Evolutionary conservation across 2,113 vertebrate genomes (phyloP).

Genomic region (Echinops telfairi): DNA sequence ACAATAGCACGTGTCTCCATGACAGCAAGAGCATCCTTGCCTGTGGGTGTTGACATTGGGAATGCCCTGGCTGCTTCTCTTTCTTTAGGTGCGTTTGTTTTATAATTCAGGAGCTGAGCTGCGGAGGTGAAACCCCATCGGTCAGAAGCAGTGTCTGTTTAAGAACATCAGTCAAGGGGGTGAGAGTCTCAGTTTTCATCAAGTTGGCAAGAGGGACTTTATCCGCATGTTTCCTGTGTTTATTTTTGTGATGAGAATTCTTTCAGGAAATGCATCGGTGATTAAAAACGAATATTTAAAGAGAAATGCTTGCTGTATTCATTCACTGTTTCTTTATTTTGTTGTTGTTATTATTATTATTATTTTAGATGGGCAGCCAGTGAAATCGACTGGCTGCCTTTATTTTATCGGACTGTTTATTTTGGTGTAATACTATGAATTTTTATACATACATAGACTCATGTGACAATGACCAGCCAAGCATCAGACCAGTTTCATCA

Average conservation of each 20-base stretch:
- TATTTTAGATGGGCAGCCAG: neutral
- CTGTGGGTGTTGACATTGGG: neutral
- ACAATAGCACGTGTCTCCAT: neutral
- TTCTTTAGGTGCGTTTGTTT: neutral
- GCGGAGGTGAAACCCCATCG: neutral
- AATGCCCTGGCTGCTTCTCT: neutral
- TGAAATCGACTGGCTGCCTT: neutral
- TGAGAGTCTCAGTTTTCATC: neutral
- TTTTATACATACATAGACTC: neutral
- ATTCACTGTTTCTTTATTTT: neutral
- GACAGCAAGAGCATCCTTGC: neutral
- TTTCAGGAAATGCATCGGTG: neutral
- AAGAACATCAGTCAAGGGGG: neutral
- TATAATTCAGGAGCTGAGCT: neutral
- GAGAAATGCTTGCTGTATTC: neutral
- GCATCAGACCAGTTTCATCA: neutral
- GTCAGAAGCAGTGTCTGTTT: neutral
- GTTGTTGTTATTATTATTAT: too few relatives aligned
- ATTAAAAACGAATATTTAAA: neutral
- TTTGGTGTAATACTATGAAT: neutral
- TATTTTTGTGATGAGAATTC: neutral
- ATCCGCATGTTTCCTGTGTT: neutral
- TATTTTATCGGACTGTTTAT: neutral
- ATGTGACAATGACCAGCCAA: neutral
- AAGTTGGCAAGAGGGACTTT: neutral